A percentile compares a stretch with the other conserved stretches of the same genome.
These are phyloP conservation scores for Pocillopora damicornis DNA, from an alignment of 64 coral and sea anemone species.

Conservation along the genomic window DNA sequence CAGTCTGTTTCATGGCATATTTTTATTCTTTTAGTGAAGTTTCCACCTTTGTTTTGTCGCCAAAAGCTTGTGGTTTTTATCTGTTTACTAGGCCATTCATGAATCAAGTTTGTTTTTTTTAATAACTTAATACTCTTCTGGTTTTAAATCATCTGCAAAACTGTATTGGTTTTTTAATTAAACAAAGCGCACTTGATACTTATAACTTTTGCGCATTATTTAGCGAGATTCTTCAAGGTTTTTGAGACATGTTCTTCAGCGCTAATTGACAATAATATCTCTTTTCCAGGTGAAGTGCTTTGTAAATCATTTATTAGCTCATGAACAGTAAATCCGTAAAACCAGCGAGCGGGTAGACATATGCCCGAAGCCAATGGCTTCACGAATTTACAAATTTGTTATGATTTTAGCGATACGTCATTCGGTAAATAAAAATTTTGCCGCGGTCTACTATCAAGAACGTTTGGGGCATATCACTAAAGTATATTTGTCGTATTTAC, in stretches of 20 bases:
- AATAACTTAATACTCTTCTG: not conserved
- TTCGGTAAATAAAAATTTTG: constrained; percentile 17
- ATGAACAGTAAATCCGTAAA: constrained; percentile 15
- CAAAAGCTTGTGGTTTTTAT: not conserved
- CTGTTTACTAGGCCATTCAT: not conserved
- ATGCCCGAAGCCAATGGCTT: constrained; percentile 27
- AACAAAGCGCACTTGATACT: not conserved
- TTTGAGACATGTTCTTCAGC: not conserved
- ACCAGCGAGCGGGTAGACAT: constrained; percentile 25
- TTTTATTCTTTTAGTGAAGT: not conserved
- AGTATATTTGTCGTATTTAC: not conserved
- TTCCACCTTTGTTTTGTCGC: constrained; percentile 21
- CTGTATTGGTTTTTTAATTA: not conserved
- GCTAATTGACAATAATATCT: constrained; percentile 8
- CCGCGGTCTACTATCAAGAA: not conserved
- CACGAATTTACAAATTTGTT: constrained; percentile 18
- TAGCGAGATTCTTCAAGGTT: not conserved
- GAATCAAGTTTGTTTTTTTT: not conserved
- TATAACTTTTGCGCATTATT: not conserved
- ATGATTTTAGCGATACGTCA: constrained; percentile 12
- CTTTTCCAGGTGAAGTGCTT: not conserved
- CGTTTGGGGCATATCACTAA: not conserved
- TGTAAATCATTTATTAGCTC: constrained; percentile 22
- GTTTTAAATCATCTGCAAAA: not conserved
- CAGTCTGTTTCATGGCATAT: not conserved